These are phyloP conservation scores for Papilio glaucus DNA, from an alignment of 1,140 invertebrate species.

Conservation along the genomic window DNA sequence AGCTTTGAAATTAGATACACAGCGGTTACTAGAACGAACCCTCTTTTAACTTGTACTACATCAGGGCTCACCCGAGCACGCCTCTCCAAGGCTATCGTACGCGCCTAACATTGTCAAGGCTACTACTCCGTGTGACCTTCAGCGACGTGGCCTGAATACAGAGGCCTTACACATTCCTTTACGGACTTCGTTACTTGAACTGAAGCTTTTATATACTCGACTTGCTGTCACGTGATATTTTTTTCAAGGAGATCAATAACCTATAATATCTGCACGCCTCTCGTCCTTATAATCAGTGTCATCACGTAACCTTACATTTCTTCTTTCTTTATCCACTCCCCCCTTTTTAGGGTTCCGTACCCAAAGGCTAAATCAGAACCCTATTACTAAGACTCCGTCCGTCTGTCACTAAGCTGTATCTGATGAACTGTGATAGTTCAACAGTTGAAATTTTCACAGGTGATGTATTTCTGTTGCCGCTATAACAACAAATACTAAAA, in stretches of 20 bases:
- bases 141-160: too few relatives aligned
- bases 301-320: too few relatives aligned
- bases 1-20: background rate
- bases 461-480: too few relatives aligned
- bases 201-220: background rate
- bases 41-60: conserved; percentile 14
- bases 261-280: background rate
- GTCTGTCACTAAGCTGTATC: too few relatives aligned
- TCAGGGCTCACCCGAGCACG: background rate
- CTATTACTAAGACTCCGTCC: too few relatives aligned
- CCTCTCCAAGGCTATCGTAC: background rate
- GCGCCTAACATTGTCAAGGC: conserved; percentile 53
- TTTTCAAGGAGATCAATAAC: background rate
- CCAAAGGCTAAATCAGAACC: too few relatives aligned
- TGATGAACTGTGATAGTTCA: too few relatives aligned
- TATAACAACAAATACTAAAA: too few relatives aligned
- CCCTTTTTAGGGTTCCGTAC: too few relatives aligned
- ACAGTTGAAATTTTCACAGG: too few relatives aligned
- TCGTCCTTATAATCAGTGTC: background rate
- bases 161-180: conserved; percentile 20
- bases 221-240: background rate
- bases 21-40: background rate
- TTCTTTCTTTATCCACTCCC: too few relatives aligned
- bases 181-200: background rate
- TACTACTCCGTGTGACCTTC: conserved; percentile 47